A percentile compares a stretch with the other conserved stretches of the same genome.
These are phyloP conservation scores for Pseudococcus jackbeardsleyi DNA, from an alignment of 2,888 invertebrate genomes.

Conservation along the genomic window DNA sequence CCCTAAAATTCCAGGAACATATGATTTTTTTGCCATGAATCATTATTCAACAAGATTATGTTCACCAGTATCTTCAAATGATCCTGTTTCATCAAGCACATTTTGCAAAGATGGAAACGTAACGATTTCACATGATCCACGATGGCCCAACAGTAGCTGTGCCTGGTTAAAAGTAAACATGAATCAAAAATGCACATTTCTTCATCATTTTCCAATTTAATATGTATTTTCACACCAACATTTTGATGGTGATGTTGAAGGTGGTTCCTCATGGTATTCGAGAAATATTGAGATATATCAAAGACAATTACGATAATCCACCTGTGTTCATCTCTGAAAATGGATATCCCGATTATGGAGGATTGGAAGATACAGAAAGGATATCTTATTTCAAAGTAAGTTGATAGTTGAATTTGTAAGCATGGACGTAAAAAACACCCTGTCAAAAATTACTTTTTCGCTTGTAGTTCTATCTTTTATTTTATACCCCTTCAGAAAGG, in stretches of 20 bases:
- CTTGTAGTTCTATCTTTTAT: too few species aligned
- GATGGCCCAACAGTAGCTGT: background rate
- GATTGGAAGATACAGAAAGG: slow-evolving; percentile 69
- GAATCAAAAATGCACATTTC: too few species aligned
- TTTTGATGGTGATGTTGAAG: slow-evolving; percentile 66
- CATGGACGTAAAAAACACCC: too few species aligned
- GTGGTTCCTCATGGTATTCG: slow-evolving; percentile 72
- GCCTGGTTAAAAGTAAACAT: slow-evolving; percentile 10
- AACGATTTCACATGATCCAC: slow-evolving; percentile 16
- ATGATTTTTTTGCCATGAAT: slow-evolving; percentile 83
- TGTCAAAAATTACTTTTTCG: too few species aligned
- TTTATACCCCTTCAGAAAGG: too few species aligned
- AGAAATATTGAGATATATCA: slow-evolving; percentile 70
- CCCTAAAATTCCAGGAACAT: slow-evolving; percentile 71
- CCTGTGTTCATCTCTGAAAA: slow-evolving; percentile 71
- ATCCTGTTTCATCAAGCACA: background rate
- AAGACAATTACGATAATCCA: slow-evolving; percentile 68
- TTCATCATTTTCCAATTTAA: too few species aligned
- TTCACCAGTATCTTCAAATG: slow-evolving; percentile 15
- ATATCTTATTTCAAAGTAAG: slow-evolving; percentile 68
- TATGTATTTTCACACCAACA: too few species aligned
- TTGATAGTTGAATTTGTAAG: background rate
- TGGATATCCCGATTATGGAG: slow-evolving; percentile 69
- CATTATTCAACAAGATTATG: slow-evolving; percentile 77
- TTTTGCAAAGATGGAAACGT: slow-evolving; percentile 14